Percentiles rank a stretch among this genome's conserved stretches.
Conservation (phyloP, 2,113 vertebrate species). For the Agelaius phoeniceus region DNA sequence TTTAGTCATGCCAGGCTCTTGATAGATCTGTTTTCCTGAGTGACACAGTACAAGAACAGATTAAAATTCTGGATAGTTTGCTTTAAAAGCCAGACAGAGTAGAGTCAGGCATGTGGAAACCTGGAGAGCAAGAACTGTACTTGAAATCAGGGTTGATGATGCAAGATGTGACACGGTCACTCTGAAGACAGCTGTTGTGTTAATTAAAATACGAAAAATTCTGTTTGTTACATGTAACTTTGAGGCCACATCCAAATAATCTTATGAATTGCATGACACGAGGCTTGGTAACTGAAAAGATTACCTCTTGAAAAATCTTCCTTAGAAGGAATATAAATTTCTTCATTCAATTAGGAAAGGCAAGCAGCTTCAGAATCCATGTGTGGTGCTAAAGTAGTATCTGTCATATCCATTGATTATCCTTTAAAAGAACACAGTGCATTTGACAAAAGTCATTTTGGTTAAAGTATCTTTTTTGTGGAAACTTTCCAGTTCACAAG, state of each 20-base stretch:
- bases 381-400: neutral
- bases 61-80: neutral
- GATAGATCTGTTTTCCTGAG: neutral
- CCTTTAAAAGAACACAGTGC: neutral
- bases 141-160: neutral
- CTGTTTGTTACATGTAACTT: neutral
- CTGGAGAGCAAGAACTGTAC: neutral
- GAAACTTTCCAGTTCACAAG: conserved; percentile 77
- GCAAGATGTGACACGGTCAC: neutral
- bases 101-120: neutral
- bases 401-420: neutral
- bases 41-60: neutral
- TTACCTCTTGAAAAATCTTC: neutral
- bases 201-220: neutral
- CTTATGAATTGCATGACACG: neutral
- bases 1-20: neutral
- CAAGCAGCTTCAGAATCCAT: neutral
- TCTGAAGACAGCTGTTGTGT: neutral
- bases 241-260: neutral
- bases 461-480: conserved; percentile 18
- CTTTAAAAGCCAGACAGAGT: neutral
- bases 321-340: neutral
- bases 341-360: neutral
- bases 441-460: conserved; percentile 16
- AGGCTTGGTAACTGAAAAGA: neutral